Evolutionary conservation across 2,888 invertebrate species (phyloP).

Genomic region (Creontiades dilutus): DNA sequence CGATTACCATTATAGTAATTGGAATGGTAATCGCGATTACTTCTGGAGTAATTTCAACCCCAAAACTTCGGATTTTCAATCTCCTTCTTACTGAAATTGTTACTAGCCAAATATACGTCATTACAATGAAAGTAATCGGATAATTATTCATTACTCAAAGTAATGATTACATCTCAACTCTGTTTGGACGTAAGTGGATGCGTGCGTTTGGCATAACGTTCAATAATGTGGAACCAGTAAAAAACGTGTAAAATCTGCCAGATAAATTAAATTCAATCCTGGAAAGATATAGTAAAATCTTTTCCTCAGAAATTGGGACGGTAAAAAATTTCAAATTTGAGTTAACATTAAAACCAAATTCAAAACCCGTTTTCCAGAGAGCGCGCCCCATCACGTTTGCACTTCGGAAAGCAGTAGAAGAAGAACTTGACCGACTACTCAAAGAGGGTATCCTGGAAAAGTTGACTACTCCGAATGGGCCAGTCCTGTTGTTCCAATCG

Average conservation of each 20-base stretch:
- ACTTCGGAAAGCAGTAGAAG: slow-evolving; percentile 34
- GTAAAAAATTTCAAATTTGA: slow-evolving; percentile 39
- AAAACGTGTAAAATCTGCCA: not conserved
- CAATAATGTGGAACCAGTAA: too few relatives aligned
- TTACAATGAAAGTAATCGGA: too few relatives aligned
- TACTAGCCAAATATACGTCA: too few relatives aligned
- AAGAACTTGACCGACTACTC: slow-evolving; percentile 57
- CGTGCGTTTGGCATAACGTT: too few relatives aligned
- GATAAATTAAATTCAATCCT: not conserved
- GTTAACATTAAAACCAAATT: not conserved
- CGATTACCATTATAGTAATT: too few relatives aligned
- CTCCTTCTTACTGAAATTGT: too few relatives aligned
- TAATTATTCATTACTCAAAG: too few relatives aligned
- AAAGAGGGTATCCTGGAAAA: slow-evolving; percentile 57
- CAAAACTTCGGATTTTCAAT: too few relatives aligned
- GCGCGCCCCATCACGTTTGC: slow-evolving; percentile 53
- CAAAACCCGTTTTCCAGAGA: slow-evolving; percentile 50
- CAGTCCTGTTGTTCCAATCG: slow-evolving; percentile 38
- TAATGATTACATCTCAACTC: too few relatives aligned
- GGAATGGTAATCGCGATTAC: too few relatives aligned
- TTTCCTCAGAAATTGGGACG: not conserved
- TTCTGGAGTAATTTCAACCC: too few relatives aligned
- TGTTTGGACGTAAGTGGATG: too few relatives aligned
- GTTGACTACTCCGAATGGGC: slow-evolving; percentile 60
- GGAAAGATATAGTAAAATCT: not conserved